Percentiles rank a stretch among this genome's conserved stretches.
These are phyloP conservation scores for Calliphora vicina DNA, from an alignment of 1,140 invertebrate species.

Conservation along the genomic window DNA sequence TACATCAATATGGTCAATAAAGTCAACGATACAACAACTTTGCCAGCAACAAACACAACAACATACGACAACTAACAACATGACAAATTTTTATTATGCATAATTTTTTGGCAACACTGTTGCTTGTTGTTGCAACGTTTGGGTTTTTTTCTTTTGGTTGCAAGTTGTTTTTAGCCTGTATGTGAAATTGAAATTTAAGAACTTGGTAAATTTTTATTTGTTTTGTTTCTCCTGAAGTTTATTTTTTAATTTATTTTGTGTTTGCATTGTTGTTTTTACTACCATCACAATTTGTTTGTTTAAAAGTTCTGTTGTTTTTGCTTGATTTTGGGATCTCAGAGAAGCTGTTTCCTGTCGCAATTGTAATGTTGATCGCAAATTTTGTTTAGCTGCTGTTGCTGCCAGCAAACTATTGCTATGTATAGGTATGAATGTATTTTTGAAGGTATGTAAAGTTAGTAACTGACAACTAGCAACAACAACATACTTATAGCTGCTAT, in stretches of 20 bases:
- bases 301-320: conserved; percentile 7
- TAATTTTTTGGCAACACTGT: conserved; percentile 31
- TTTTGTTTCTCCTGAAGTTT: neutral
- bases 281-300: conserved; percentile 25
- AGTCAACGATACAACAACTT: conserved; percentile 22
- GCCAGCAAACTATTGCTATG: neutral
- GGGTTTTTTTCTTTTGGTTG: neutral
- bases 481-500: conserved; percentile 39
- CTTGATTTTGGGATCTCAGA: neutral
- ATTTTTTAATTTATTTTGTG: conserved; percentile 40
- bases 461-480: conserved; percentile 35
- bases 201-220: conserved; percentile 11
- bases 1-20: conserved; percentile 44
- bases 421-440: no score
- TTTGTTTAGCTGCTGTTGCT: neutral
- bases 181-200: conserved; percentile 41
- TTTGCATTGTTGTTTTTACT: conserved; percentile 39
- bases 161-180: neutral
- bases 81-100: conserved; percentile 50
- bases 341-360: conserved; percentile 30
- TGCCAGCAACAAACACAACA: neutral
- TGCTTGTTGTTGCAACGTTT: neutral
- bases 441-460: neutral
- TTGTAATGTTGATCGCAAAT: conserved; percentile 23
- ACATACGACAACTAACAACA: conserved; percentile 30